Percentiles rank a stretch among this genome's conserved stretches.
These are phyloP conservation scores for Lophura swinhoii DNA, from an alignment of 2,797 vertebrate species.

Conservation along the genomic window DNA sequence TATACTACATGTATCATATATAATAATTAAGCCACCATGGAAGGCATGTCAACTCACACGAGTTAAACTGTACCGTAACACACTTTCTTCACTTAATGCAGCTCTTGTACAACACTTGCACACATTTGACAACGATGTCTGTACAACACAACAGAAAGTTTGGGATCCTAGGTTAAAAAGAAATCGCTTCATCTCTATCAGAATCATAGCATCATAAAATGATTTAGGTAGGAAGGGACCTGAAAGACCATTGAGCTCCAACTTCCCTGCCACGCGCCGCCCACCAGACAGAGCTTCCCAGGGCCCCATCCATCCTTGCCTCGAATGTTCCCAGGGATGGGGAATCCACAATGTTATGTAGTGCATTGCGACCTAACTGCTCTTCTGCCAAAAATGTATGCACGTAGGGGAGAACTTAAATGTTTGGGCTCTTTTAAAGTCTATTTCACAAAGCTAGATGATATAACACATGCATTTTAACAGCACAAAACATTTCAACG, in stretches of 20 bases:
- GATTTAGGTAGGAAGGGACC: no score
- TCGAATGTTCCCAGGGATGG: no score
- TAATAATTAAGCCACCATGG: conserved; percentile 24
- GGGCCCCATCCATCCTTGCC: no score
- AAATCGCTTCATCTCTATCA: neutral
- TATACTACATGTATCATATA: conserved; percentile 7
- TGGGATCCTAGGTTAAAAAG: neutral
- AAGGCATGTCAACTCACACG: conserved; percentile 14
- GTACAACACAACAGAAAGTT: neutral
- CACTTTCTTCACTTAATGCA: neutral
- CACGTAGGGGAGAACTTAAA: neutral
- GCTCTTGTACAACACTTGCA: neutral
- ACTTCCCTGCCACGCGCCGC: no score
- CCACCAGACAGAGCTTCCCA: no score
- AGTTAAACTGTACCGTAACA: neutral
- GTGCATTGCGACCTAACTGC: neutral
- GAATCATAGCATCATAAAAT: no score
- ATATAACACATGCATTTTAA: neutral
- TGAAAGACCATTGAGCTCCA: no score
- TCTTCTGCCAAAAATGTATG: neutral
- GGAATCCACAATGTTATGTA: no score
- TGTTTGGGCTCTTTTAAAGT: neutral
- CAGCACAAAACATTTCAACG: neutral
- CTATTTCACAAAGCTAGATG: neutral
- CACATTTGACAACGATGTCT: neutral